Evolutionary conservation across 2,888 invertebrate species (phyloP), one percentile per base, ranked within the genome.

Genomic region (Carterocephalus palaemon): DNA sequence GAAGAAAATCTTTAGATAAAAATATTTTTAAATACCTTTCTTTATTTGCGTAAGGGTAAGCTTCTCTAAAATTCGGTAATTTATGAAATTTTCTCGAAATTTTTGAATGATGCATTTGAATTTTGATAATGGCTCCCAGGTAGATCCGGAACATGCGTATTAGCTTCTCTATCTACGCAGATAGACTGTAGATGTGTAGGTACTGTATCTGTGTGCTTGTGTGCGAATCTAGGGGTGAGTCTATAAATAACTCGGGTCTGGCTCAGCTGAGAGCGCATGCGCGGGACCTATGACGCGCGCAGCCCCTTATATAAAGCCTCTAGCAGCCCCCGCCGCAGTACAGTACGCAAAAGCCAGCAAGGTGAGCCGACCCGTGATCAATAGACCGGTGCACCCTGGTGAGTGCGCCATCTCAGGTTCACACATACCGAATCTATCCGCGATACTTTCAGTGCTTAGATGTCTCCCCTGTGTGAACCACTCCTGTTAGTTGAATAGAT

Each of bases 371-470:
- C 26, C 42, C 20, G 34, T 42, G 33, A 24, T 34, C 34, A 34
- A 28, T 42, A 34, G 15, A 32, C 41, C 17, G 41, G 42, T 42
- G 42, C 42, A 34, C 42, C 42, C 34, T 24, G 42, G 42, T 42
- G 42, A 42, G 42, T 42, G 42, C 42, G 28, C 42, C 42, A 19
- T 28, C 34, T 9, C 9, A 34, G 10, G 28, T 28, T 8, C 20
- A 42, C 28, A 41, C 33, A 41, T 33, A 33, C 26, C 15, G 26
- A 36, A 32, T 34, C 26, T 22, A 38, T 5, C 39, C 47, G 58
- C 50, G 58, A 68, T 75, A 75, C 66, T 65, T 67, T 19, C 68
- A 69, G 67, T 70, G 73, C 64, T 72, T 81, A 74, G 75, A 75
- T 73, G 61, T 73, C 46, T 60, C 60, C 60, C 60, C 49, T 45